phyloP scores from a whole-genome alignment of 2,113 vertebrate species.

The Rhinogobius similis region DNA sequence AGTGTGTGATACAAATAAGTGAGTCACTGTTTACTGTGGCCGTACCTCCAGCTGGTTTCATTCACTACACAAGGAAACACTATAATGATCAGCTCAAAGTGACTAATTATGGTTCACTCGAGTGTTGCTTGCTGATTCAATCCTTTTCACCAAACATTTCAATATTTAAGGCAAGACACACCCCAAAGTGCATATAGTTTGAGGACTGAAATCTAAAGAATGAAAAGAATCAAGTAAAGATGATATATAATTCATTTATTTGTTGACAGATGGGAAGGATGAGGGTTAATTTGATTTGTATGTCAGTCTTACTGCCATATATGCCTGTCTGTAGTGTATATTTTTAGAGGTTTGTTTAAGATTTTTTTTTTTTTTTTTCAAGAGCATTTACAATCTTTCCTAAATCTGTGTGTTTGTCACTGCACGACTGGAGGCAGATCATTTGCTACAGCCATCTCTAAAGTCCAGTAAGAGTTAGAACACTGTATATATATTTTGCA shows the following conservation, averaged over 20 bases:
- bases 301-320: no score
- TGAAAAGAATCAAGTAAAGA: background rate
- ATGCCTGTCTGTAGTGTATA: no score
- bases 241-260: no score
- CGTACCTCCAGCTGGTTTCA: slow-evolving; percentile 3
- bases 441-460: background rate
- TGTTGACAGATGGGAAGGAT: no score
- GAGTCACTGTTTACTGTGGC: slow-evolving; percentile 6
- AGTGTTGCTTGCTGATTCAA: no score
- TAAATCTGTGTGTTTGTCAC: no score
- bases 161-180: background rate
- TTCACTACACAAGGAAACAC: background rate
- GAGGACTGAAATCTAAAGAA: background rate
- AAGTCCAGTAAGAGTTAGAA: background rate
- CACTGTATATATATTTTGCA: background rate
- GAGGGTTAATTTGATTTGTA: no score
- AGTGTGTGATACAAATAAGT: background rate
- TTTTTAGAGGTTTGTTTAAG: no score
- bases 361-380: background rate
- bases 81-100: background rate
- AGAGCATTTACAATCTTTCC: background rate
- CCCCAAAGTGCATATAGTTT: background rate
- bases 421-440: background rate
- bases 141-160: background rate
- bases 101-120: background rate